Conservation (phyloP, 2,113 vertebrate species). For the Platysternon megacephalum region DNA sequence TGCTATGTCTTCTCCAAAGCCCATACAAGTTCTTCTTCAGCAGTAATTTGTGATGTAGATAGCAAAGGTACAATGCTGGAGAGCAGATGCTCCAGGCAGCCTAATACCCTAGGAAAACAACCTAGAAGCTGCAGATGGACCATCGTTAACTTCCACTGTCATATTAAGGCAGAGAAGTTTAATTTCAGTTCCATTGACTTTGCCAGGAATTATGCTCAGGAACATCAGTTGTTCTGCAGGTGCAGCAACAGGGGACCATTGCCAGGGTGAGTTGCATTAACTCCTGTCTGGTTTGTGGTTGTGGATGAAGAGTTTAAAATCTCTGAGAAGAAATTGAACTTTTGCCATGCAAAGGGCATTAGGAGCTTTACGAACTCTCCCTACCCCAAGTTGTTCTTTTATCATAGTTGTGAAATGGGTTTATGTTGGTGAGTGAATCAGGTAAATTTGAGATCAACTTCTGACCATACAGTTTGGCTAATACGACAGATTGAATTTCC, state of each 20-base stretch:
- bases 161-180: neutral
- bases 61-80: neutral
- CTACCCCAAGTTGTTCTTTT: neutral
- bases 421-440: neutral
- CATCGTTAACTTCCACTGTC: neutral
- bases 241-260: neutral
- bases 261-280: neutral
- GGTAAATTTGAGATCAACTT: neutral
- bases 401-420: neutral
- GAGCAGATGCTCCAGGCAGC: neutral
- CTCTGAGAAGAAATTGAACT: neutral
- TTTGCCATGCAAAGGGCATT: neutral
- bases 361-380: neutral
- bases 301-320: neutral
- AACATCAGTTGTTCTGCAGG: neutral
- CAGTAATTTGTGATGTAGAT: neutral
- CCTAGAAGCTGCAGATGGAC: neutral
- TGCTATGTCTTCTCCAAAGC: neutral
- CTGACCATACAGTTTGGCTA: neutral
- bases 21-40: neutral
- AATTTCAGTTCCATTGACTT: neutral
- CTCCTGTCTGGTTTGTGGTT: neutral
- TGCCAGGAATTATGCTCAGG: neutral
- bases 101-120: neutral
- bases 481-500: neutral